Conservation (phyloP, 2,113 vertebrate species). For the Pelodiscus sinensis region DNA sequence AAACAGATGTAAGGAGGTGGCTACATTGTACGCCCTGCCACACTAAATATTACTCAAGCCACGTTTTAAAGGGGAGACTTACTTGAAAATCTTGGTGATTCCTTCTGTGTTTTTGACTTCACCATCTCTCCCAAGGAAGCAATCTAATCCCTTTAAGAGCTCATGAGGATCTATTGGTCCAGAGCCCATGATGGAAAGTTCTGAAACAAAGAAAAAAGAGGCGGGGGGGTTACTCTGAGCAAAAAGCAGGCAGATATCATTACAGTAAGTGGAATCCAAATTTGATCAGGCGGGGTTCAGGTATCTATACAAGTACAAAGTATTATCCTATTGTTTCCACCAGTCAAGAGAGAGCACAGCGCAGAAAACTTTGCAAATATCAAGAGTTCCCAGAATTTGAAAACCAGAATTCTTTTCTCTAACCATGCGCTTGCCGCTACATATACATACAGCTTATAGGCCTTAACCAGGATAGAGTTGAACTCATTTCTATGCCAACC, state of each 20-base stretch:
- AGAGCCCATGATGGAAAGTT: conserved; percentile 84
- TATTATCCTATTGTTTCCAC: not conserved
- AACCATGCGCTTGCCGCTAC: not conserved
- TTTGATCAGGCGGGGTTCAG: not conserved
- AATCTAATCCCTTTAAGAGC: conserved; percentile 91
- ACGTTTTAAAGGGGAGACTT: conserved; percentile 18
- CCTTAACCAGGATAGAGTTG: not conserved
- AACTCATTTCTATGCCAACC: not conserved
- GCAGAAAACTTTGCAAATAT: not conserved
- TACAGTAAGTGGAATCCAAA: not conserved
- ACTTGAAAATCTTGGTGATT: conserved; percentile 94
- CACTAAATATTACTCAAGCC: not conserved
- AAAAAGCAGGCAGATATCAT: not conserved
- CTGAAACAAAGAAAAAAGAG: conserved; percentile 47
- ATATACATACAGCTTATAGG: not conserved
- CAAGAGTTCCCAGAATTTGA: not conserved
- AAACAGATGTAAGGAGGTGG: too few species aligned
- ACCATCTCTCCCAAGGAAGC: conserved; percentile 91
- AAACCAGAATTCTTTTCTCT: not conserved
- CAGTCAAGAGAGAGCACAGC: not conserved
- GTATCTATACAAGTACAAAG: not conserved
- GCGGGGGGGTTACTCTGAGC: not conserved
- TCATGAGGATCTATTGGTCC: conserved; percentile 94
- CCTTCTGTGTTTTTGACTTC: conserved; percentile 92
- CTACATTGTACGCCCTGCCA: not conserved